Evolutionary conservation across 1,140 invertebrate species (phyloP).

Genomic region (Steinernema khuongi): DNA sequence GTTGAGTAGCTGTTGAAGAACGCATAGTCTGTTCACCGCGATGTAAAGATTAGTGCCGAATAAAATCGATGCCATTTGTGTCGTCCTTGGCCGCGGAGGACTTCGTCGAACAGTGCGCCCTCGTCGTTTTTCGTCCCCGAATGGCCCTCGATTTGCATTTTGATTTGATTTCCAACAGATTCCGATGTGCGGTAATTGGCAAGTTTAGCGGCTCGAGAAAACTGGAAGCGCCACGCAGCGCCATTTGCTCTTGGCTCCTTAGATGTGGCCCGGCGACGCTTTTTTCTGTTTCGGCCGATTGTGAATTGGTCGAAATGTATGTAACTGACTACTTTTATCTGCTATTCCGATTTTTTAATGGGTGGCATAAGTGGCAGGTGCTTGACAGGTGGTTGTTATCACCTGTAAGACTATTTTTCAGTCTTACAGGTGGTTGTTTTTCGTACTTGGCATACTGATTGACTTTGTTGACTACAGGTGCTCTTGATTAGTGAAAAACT

Average conservation of each 20-base stretch:
- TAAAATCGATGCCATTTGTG: constrained; percentile 4
- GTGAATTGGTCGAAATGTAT: too few relatives aligned
- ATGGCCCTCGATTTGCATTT: background rate
- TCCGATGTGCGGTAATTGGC: constrained; percentile 1
- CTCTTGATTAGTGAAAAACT: too few relatives aligned
- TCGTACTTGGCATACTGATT: too few relatives aligned
- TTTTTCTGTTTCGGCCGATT: too few relatives aligned
- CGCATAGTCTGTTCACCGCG: background rate
- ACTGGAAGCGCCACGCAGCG: background rate
- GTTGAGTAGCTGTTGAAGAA: background rate
- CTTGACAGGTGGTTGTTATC: too few relatives aligned
- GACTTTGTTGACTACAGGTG: too few relatives aligned
- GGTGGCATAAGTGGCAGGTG: too few relatives aligned
- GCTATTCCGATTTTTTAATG: too few relatives aligned
- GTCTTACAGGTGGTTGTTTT: too few relatives aligned
- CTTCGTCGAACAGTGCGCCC: background rate
- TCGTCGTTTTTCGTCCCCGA: background rate
- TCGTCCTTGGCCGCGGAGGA: background rate
- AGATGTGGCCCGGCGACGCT: too few relatives aligned
- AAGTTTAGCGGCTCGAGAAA: constrained; percentile 6
- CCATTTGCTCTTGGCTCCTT: constrained; percentile 16
- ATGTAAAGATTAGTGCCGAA: constrained; percentile 2
- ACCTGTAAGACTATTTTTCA: too few relatives aligned
- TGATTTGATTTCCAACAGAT: background rate
- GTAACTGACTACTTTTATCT: too few relatives aligned